These are phyloP conservation scores for Melanophora roralis DNA, from an alignment of 2,888 invertebrate species.

Conservation along the genomic window DNA sequence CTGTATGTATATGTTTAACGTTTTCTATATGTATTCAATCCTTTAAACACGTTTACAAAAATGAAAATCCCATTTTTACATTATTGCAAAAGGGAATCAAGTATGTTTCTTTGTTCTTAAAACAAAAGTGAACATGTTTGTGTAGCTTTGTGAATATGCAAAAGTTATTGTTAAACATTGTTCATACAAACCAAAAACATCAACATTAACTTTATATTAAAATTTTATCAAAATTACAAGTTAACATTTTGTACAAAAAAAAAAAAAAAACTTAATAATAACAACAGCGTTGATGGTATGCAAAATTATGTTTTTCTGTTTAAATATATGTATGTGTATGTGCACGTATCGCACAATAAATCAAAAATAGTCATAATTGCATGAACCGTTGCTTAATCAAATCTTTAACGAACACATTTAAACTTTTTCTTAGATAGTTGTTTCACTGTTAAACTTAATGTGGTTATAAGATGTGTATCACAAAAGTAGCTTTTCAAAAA, in stretches of 20 bases:
- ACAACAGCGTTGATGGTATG: not conserved
- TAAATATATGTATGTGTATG: conserved; percentile 15
- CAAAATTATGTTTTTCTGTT: conserved; percentile 11
- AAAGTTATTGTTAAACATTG: conserved; percentile 48
- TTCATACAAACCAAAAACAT: conserved; percentile 38
- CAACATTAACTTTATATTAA: conserved; percentile 43
- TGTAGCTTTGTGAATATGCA: not conserved
- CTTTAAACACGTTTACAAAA: not conserved
- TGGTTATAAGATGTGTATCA: no score
- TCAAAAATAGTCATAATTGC: no score
- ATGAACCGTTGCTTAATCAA: no score
- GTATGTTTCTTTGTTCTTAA: not conserved
- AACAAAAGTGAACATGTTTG: not conserved
- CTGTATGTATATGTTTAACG: not conserved
- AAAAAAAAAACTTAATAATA: not conserved
- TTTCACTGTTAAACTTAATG: no score
- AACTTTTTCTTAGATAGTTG: no score
- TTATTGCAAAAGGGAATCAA: conserved; percentile 29
- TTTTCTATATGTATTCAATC: not conserved
- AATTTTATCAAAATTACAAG: conserved; percentile 42
- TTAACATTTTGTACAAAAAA: conserved; percentile 33
- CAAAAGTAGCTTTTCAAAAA: no score
- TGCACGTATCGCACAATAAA: conserved; percentile 30
- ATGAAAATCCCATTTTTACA: conserved; percentile 20
- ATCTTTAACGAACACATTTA: no score